phyloP scores from a whole-genome alignment of 1,140 invertebrate species.

The Bombus affinis region DNA sequence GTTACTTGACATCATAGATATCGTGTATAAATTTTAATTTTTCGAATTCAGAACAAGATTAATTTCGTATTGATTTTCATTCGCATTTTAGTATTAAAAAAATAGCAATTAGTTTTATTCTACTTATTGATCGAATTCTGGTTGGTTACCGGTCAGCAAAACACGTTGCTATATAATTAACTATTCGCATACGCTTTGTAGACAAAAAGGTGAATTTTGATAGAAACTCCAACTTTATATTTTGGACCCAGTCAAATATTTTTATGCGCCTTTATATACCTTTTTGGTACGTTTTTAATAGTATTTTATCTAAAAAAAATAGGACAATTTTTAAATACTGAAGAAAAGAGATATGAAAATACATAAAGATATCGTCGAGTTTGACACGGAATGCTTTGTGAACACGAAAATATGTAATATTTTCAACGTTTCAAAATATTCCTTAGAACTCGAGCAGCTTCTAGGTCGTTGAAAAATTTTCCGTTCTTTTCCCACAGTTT shows the following conservation, averaged over 20 bases:
- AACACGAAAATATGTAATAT: neutral
- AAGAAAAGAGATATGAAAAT: neutral
- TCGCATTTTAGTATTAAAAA: neutral
- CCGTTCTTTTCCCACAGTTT: neutral
- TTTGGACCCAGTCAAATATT: neutral
- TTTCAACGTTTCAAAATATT: neutral
- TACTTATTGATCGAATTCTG: conserved; percentile 20
- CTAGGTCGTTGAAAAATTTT: neutral
- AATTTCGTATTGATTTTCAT: no score
- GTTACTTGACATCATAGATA: no score
- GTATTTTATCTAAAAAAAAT: no score
- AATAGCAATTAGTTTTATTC: conserved; percentile 8
- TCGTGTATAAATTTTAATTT: neutral
- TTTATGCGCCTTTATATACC: neutral
- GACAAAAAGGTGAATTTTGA: neutral
- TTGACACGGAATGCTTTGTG: neutral
- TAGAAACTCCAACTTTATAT: neutral
- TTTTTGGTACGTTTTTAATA: no score
- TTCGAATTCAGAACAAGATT: no score
- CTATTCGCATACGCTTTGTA: neutral
- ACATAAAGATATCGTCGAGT: neutral
- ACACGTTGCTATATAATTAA: conserved; percentile 46
- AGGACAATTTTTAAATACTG: neutral
- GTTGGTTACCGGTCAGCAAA: conserved; percentile 16
- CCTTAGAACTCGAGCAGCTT: neutral